These are phyloP conservation scores for Celastrina argiolus DNA, from an alignment of 2,888 invertebrate species.

Conservation along the genomic window DNA sequence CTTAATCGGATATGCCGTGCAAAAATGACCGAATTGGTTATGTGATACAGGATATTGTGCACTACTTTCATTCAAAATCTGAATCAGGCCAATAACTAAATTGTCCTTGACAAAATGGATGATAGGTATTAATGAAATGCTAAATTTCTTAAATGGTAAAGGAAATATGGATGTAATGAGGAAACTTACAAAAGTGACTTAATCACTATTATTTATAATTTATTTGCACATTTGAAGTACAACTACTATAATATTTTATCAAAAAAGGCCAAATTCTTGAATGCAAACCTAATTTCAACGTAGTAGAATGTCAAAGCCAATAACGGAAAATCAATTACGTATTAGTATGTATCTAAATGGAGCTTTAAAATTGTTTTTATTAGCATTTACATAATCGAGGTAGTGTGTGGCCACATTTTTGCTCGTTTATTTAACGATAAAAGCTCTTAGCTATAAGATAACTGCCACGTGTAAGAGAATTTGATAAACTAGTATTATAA, in stretches of 20 bases:
- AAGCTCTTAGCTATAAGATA: neutral
- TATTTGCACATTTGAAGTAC: too few relatives aligned
- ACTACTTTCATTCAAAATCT: neutral
- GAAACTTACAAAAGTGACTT: too few relatives aligned
- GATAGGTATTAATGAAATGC: neutral
- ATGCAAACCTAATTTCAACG: neutral
- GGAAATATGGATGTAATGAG: too few relatives aligned
- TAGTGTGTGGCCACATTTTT: neutral
- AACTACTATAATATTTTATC: neutral
- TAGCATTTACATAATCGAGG: neutral
- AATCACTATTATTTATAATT: too few relatives aligned
- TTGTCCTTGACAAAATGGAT: neutral
- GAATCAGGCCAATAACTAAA: neutral
- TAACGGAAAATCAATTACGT: neutral
- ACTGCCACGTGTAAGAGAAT: neutral
- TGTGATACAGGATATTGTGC: neutral
- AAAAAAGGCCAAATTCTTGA: neutral
- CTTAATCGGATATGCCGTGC: neutral
- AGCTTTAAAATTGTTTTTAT: neutral
- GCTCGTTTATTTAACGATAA: slow-evolving; percentile 12
- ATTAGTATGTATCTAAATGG: slow-evolving; percentile 4
- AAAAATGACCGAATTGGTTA: neutral
- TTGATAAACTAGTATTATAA: neutral
- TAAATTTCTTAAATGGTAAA: too few relatives aligned
- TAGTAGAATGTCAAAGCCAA: neutral